phyloP scores from a whole-genome alignment of 2,888 invertebrate genomes.

The Metacarcinus magister region DNA sequence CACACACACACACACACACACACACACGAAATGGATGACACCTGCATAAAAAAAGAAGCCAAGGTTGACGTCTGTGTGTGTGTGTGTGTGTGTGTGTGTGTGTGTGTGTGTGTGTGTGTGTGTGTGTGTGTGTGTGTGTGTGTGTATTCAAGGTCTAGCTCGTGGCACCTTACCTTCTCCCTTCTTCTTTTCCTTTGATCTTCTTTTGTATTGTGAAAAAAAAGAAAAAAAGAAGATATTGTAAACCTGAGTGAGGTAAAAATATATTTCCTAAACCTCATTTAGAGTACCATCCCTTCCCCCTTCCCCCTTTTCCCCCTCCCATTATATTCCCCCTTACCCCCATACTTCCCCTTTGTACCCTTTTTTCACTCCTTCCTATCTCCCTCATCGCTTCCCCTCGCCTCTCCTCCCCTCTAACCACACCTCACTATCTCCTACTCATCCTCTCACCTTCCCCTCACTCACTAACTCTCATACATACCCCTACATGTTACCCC shows the following conservation, averaged over 20 bases:
- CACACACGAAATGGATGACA: neutral
- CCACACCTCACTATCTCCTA: neutral
- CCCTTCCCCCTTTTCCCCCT: no score
- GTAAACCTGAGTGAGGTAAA: neutral
- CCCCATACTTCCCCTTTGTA: no score
- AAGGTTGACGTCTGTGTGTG: neutral
- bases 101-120: constrained; percentile 14
- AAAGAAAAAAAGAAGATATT: neutral
- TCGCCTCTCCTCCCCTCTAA: neutral
- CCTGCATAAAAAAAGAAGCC: neutral
- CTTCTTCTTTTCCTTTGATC: neutral
- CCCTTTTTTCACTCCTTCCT: no score
- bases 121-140: constrained; percentile 26
- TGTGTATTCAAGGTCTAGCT: neutral
- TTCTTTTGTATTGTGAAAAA: neutral
- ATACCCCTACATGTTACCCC: neutral
- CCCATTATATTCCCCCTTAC: no score
- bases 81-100: constrained; percentile 13
- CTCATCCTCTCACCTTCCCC: neutral
- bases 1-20: neutral
- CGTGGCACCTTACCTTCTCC: neutral
- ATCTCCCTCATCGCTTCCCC: no score
- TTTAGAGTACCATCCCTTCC: neutral
- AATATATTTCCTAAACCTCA: neutral
- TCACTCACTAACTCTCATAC: neutral